A percentile compares a stretch with the other conserved stretches of the same genome.
These are phyloP conservation scores for Macrosiphum euphorbiae DNA, from an alignment of 2,888 invertebrate species.

Conservation along the genomic window DNA sequence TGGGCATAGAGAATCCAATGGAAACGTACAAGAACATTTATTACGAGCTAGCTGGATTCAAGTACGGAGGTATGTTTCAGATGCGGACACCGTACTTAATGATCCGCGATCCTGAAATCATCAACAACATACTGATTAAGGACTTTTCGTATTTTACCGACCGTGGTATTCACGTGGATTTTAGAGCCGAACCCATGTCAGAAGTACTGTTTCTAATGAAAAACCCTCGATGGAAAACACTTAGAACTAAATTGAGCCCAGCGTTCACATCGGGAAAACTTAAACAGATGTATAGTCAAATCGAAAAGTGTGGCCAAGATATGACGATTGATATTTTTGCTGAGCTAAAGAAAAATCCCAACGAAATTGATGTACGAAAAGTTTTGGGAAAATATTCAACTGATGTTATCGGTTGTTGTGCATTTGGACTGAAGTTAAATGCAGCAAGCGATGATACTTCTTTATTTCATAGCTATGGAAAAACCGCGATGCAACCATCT, in stretches of 20 bases:
- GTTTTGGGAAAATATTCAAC: constrained; percentile 71
- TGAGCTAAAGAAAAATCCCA: background rate
- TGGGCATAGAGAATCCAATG: constrained; percentile 5
- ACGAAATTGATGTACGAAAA: constrained; percentile 70
- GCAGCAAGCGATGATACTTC: constrained; percentile 70
- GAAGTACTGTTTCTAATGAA: constrained; percentile 71
- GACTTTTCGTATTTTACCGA: constrained; percentile 72
- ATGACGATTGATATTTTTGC: background rate
- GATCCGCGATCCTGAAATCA: constrained; percentile 71
- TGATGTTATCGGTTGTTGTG: constrained; percentile 72
- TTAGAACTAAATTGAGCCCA: constrained; percentile 73
- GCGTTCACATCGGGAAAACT: constrained; percentile 74
- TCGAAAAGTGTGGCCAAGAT: constrained; percentile 68
- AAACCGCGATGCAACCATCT: constrained; percentile 66
- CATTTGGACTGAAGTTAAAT: constrained; percentile 72
- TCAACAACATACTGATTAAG: constrained; percentile 71
- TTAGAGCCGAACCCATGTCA: constrained; percentile 69
- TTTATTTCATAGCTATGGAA: constrained; percentile 70
- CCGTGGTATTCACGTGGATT: constrained; percentile 69
- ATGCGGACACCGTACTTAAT: constrained; percentile 71
- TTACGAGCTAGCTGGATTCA: background rate
- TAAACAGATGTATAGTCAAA: constrained; percentile 72
- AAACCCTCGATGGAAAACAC: constrained; percentile 73
- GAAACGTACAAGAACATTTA: background rate
- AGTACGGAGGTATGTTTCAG: constrained; percentile 71